These are phyloP conservation scores for Macaria notata DNA, from an alignment of 2,888 invertebrate genomes.

Conservation along the genomic window DNA sequence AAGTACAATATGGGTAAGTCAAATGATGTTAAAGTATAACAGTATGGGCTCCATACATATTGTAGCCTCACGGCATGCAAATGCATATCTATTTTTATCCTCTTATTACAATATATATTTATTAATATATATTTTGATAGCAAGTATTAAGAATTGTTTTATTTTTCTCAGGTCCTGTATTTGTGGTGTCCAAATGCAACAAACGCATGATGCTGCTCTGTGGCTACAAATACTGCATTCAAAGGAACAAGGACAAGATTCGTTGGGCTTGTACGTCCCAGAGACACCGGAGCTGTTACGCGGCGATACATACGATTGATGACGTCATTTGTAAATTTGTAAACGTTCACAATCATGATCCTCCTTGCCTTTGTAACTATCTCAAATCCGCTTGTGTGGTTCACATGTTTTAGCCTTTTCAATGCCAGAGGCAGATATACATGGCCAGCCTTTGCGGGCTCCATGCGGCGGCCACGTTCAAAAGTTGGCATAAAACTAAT, in stretches of 20 bases:
- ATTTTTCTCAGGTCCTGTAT: neutral
- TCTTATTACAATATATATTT: no score
- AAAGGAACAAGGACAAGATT: neutral
- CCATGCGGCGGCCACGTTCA: no score
- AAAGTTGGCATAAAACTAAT: no score
- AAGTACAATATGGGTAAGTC: no score
- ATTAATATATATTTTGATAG: no score
- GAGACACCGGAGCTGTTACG: constrained; percentile 33
- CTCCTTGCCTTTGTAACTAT: constrained; percentile 12
- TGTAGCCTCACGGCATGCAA: no score
- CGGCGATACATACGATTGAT: constrained; percentile 37
- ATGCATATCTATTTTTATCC: no score
- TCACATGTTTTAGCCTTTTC: neutral
- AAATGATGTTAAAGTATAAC: no score
- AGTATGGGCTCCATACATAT: no score
- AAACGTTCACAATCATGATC: constrained; percentile 36
- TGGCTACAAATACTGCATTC: constrained; percentile 1
- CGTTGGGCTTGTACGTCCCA: constrained; percentile 24
- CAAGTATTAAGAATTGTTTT: no score
- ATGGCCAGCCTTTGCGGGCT: no score
- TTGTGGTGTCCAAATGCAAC: neutral
- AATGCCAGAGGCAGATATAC: no score
- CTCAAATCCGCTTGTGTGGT: neutral
- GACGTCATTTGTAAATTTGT: constrained; percentile 32
- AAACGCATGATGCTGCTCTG: neutral